Percentiles rank a stretch among this genome's conserved stretches.
Evolutionary conservation across 2,888 invertebrate species (phyloP).

Genomic region (Cheilosia vulpina): DNA sequence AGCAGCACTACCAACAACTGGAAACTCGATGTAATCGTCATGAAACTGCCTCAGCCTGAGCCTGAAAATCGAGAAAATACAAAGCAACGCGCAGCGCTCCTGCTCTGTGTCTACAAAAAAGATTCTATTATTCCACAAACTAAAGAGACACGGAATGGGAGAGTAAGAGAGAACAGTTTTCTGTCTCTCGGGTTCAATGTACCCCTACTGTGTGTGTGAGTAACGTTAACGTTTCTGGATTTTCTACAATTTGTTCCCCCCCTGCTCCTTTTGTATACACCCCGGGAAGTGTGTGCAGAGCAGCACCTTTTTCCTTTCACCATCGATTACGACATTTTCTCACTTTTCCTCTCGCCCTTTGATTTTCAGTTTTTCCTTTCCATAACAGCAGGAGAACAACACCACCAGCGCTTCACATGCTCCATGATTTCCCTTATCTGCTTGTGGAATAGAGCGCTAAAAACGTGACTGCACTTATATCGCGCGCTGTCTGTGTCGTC

Average conservation of each 20-base stretch:
- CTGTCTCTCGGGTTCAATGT: constrained; percentile 62
- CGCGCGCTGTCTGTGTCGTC: constrained; percentile 34
- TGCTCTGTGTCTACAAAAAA: constrained; percentile 54
- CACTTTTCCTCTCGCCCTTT: constrained; percentile 64
- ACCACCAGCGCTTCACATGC: constrained; percentile 45
- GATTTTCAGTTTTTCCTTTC: constrained; percentile 24
- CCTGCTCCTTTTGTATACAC: not conserved
- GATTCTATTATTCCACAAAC: constrained; percentile 69
- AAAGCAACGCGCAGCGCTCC: constrained; percentile 38
- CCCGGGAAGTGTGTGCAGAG: constrained; percentile 19
- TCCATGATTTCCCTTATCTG: constrained; percentile 67
- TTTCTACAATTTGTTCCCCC: constrained; percentile 57
- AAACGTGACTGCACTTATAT: constrained; percentile 56
- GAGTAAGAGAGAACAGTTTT: constrained; percentile 14
- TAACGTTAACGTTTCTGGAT: constrained; percentile 65
- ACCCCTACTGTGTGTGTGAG: constrained; percentile 55
- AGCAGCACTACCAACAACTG: constrained; percentile 40
- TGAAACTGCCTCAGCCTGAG: constrained; percentile 21
- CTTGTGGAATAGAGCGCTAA: constrained; percentile 40
- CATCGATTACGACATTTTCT: constrained; percentile 71
- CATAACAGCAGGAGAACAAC: constrained; percentile 49
- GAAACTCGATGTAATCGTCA: constrained; percentile 53
- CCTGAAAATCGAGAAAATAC: constrained; percentile 26
- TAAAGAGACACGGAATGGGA: constrained; percentile 34
- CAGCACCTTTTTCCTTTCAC: constrained; percentile 50